Evolutionary conservation across 2,113 vertebrate species (phyloP).

Genomic region (Burhinus bistriatus): DNA sequence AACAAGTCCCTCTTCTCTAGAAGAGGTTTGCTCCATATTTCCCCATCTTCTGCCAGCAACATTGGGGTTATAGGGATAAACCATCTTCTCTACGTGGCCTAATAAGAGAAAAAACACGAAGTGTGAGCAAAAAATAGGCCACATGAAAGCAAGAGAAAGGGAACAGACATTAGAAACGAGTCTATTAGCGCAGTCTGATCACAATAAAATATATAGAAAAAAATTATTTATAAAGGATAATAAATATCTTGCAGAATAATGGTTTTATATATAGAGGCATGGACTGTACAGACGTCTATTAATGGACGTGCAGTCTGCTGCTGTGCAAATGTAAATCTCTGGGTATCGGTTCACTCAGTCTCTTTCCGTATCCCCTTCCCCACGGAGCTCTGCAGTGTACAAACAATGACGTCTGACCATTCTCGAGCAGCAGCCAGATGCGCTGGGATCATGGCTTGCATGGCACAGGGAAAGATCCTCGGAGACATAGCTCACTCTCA

Average conservation of each 20-base stretch:
- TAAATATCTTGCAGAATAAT: not conserved
- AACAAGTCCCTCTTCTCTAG: not conserved
- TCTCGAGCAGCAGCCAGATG: not conserved
- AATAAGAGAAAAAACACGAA: not conserved
- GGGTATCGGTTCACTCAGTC: not conserved
- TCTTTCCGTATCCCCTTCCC: not conserved
- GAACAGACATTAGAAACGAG: not conserved
- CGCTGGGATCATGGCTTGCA: not conserved
- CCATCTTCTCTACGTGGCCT: accelerated
- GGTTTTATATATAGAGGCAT: not conserved
- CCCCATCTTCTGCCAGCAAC: not conserved
- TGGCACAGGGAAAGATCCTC: accelerated
- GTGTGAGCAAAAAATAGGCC: not conserved
- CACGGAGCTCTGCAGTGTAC: accelerated
- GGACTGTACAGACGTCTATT: not conserved
- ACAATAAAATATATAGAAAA: too few relatives aligned
- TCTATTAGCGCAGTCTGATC: not conserved
- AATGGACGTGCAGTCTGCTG: not conserved
- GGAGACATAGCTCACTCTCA: accelerated
- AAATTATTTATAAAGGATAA: too few relatives aligned
- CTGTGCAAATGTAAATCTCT: not conserved
- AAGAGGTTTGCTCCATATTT: not conserved
- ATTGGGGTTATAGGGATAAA: accelerated
- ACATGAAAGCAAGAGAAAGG: not conserved
- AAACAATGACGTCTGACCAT: accelerated